phyloP scores from a whole-genome alignment of 2,797 vertebrate genomes.

The Artibeus lituratus region DNA sequence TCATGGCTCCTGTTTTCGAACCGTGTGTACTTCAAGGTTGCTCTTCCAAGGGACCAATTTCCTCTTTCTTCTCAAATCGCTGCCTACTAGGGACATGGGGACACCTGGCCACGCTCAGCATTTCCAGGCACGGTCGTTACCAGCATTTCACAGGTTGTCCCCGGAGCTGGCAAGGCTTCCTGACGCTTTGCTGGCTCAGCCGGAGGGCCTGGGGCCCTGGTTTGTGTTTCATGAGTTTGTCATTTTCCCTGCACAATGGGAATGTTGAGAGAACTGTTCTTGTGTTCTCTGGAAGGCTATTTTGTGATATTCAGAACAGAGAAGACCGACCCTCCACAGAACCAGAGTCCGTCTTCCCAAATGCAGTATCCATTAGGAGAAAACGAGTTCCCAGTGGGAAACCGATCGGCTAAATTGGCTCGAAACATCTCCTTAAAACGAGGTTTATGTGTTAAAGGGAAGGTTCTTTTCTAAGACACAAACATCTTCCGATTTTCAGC shows the following conservation, averaged over 20 bases:
- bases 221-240: background rate
- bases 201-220: slow-evolving; percentile 14
- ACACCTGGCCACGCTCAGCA: background rate
- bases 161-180: background rate
- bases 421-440: slow-evolving; percentile 37
- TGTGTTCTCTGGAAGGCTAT: background rate
- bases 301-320: slow-evolving; percentile 41
- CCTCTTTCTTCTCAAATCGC: background rate
- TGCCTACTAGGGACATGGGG: background rate
- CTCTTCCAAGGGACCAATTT: background rate
- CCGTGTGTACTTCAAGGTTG: background rate
- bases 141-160: slow-evolving; percentile 8
- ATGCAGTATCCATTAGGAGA: background rate
- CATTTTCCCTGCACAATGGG: background rate
- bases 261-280: background rate
- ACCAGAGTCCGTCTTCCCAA: slow-evolving; percentile 34
- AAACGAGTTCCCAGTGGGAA: background rate
- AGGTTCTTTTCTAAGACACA: background rate
- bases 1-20: background rate
- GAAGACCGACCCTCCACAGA: slow-evolving; percentile 22
- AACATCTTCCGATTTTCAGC: background rate
- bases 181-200: slow-evolving; percentile 45
- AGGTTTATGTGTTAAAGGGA: background rate
- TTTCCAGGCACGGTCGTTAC: background rate
- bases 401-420: slow-evolving; percentile 31